Evolutionary conservation across 2,797 vertebrate species (phyloP), one percentile per base, ranked within the genome.

Genomic region (Peromyscus nudipes): DNA sequence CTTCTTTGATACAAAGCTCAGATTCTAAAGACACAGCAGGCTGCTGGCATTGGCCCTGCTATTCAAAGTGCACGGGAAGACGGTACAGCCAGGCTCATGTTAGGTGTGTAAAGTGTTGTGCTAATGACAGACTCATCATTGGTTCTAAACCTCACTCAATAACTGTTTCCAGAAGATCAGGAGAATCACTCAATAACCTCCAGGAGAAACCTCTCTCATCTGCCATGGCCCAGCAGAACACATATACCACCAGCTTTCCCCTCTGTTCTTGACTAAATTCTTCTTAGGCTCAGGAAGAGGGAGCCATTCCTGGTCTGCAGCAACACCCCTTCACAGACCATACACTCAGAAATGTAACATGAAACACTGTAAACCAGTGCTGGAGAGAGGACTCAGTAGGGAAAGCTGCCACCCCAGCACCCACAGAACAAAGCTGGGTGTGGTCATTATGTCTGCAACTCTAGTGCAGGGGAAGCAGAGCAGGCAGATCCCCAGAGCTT

Each of bases 121-220:
- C 31, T 67, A 34, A 49, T 55, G 37, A 40, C 46, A 52, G 8
- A 91, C 75, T 95, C 87, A 86, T 17, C 49, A 46, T 96, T 69
- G 92, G n/a, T 91, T 94, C 27, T 96, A 27, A 94, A 86, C 89
- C 94, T 80, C 94, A 96, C 46, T 84, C 25, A 52, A 57, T 17
- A 40, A 29, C 8, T 76, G 46, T 60, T 81, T 92, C 81, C 94
- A 65, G 27, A 95, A 79, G 62, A 31, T 92, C 21, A 52, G 77
- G 37, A 76, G 31, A 76, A 83, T 49, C 37, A 49, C 73, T 96
- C 77, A 71, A 71, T 31, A 96, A 40, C 69, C 89, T 84, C 86
- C 23, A 19, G 27, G 92, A 84, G 75, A 88, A 81, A 46, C 69
- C 73, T 82, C 62, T 95, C 37, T 16, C 43, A 17, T 37, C 67